Percentiles rank a stretch among this genome's conserved stretches.
Conservation (phyloP, 2,888 invertebrate genomes). For the Tanypteryx hageni region DNA sequence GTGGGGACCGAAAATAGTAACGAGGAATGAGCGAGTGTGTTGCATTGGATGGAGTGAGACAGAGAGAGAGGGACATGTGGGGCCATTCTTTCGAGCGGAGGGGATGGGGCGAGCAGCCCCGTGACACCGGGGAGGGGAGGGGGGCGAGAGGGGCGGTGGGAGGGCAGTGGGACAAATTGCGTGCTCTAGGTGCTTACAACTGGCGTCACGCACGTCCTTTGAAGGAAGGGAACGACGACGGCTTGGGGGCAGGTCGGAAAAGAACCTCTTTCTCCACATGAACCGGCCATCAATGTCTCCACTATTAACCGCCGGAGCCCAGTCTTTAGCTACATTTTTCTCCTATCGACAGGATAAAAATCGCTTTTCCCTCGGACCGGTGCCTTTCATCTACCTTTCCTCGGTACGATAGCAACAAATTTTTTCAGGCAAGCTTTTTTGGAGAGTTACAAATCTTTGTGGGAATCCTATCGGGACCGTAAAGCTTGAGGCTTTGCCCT, state of each 20-base stretch:
- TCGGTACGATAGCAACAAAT: too few relatives aligned
- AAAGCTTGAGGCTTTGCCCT: too few relatives aligned
- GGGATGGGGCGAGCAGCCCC: not conserved
- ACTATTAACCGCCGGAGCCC: not conserved
- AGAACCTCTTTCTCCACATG: not conserved
- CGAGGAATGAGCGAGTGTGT: not conserved
- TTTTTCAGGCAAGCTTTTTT: too few relatives aligned
- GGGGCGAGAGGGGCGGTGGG: not conserved
- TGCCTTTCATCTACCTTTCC: not conserved
- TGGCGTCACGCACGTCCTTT: constrained; percentile 41
- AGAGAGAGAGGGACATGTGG: constrained; percentile 1
- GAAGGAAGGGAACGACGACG: not conserved
- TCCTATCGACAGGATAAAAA: not conserved
- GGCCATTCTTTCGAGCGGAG: too few relatives aligned
- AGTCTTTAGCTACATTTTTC: not conserved
- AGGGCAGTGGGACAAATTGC: constrained; percentile 57
- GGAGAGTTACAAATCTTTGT: too few relatives aligned
- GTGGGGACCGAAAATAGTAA: too few relatives aligned
- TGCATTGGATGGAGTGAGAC: not conserved
- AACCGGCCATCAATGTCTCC: constrained; percentile 9
- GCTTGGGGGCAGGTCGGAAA: not conserved
- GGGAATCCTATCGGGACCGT: too few relatives aligned
- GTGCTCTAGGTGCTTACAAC: constrained; percentile 50
- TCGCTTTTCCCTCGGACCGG: not conserved
- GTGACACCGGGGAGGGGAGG: not conserved